Evolutionary conservation across 2,113 vertebrate species (phyloP), one percentile per base, ranked within the genome.

Genomic region (Podarcis cretensis): DNA sequence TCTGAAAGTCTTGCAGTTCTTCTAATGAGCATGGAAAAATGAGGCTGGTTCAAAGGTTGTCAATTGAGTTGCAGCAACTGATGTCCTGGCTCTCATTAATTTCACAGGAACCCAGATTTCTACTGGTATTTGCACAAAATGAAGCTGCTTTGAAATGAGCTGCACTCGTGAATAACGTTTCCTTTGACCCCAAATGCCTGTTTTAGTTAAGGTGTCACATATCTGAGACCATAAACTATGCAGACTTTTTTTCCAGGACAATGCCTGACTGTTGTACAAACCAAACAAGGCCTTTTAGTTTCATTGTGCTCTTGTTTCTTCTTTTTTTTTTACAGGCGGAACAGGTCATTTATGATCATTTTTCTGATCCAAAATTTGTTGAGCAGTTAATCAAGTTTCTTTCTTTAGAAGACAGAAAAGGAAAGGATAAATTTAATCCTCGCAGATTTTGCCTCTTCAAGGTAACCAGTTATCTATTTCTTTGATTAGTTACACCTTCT

Each of bases 391-490:
- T 99, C 65, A 98, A 98, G 93, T 99, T 99, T 96, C 97, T 99
- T 88, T 99, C 99, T 90, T 97, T 99, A 91, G 99, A 99, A 97
- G 99, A 99, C 93, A 98, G 99, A 90, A 99, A 99, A 94, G 99
- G 99, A 92, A 99, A 99, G 94, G 99, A 99, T 97, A 99, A 99
- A 95, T 99, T 99, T 94, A 99, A 98, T 96, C 98, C 99, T 85
- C 98, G 98, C 88, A 97, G 98, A 90, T 99, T 99, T 97, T 99
- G 98, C 93, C 98, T 99, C 94, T 99, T 99, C 96, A 99, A 99
- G 98, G 99, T 99, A 97, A 96, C 57, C 87, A 1, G 20, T 92
- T 69, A 93, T 91, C 37, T 93, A 0, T 57, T 87, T 84, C 18
- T 23, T 85, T 75, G 59, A 65, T 71, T 57, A 30, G 9, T 54